Percentiles rank a stretch among this genome's conserved stretches.
These are phyloP conservation scores for Junonia oenone DNA, from an alignment of 2,888 invertebrate species.

Conservation along the genomic window DNA sequence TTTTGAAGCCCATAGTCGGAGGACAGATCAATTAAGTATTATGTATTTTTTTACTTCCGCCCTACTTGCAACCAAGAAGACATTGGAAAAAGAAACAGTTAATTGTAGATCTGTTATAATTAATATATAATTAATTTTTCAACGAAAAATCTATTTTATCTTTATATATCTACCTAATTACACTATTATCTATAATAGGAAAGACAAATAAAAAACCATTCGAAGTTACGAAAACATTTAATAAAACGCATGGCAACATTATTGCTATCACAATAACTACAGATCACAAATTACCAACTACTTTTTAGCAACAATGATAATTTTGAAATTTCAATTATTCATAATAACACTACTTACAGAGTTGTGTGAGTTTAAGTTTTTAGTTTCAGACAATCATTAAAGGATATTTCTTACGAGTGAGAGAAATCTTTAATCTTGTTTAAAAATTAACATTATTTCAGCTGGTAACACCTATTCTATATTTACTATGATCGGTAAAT, in stretches of 20 bases:
- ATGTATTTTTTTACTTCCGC: too few species aligned
- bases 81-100: too few species aligned
- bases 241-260: slow-evolving; percentile 26
- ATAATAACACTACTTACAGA: slow-evolving; percentile 5
- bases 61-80: too few species aligned
- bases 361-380: background rate
- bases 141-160: too few species aligned
- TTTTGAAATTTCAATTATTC: slow-evolving; percentile 7
- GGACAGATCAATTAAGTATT: too few species aligned
- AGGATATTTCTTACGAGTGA: background rate
- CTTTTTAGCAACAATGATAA: slow-evolving; percentile 15
- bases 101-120: too few species aligned
- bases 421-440: background rate
- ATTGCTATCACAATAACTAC: slow-evolving; percentile 28
- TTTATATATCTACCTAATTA: too few species aligned
- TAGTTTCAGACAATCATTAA: background rate
- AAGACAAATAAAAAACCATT: slow-evolving; percentile 17
- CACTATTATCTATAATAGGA: background rate
- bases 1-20: too few species aligned
- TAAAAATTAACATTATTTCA: background rate
- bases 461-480: background rate
- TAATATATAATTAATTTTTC: too few species aligned
- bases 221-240: slow-evolving; percentile 32
- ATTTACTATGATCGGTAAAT: background rate
- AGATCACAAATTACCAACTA: slow-evolving; percentile 19